Percentiles rank a stretch among this genome's conserved stretches.
Evolutionary conservation across 2,888 invertebrate species (phyloP).

Genomic region (Parascotia fuliginaria): DNA sequence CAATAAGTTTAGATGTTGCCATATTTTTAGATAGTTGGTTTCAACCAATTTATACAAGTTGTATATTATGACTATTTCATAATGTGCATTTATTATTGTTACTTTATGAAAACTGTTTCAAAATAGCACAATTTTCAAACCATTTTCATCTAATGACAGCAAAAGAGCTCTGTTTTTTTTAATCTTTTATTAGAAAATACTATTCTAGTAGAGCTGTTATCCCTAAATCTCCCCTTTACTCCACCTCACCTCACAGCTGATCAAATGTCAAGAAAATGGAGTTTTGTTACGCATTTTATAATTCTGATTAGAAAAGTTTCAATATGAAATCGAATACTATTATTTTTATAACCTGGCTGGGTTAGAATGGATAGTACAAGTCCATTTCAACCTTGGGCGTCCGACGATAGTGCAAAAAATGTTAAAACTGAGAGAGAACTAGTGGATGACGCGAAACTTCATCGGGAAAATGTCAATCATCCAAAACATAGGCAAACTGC

Average conservation of each 20-base stretch:
- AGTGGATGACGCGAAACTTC: slow-evolving; percentile 85
- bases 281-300: slow-evolving; percentile 83
- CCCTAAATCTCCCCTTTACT: slow-evolving; percentile 51
- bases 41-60: too few relatives aligned
- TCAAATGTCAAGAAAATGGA: slow-evolving; percentile 86
- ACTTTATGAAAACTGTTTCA: too few relatives aligned
- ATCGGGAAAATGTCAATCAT: slow-evolving; percentile 85
- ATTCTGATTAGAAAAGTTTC: slow-evolving; percentile 69
- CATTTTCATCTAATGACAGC: too few relatives aligned
- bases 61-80: too few relatives aligned
- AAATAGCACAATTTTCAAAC: too few relatives aligned
- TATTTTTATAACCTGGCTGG: slow-evolving; percentile 62
- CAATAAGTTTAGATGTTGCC: too few relatives aligned
- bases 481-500: slow-evolving; percentile 86
- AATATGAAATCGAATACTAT: slow-evolving; percentile 74
- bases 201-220: background rate
- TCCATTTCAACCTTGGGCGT: slow-evolving; percentile 84
- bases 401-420: slow-evolving; percentile 79
- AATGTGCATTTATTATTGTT: too few relatives aligned
- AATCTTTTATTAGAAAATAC: background rate
- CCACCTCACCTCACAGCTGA: slow-evolving; percentile 83
- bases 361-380: slow-evolving; percentile 82
- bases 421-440: slow-evolving; percentile 80
- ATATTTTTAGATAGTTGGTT: too few relatives aligned
- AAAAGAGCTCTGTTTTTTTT: background rate